phyloP scores from a whole-genome alignment of 2,797 vertebrate species.

The Arnoldichthys spilopterus region DNA sequence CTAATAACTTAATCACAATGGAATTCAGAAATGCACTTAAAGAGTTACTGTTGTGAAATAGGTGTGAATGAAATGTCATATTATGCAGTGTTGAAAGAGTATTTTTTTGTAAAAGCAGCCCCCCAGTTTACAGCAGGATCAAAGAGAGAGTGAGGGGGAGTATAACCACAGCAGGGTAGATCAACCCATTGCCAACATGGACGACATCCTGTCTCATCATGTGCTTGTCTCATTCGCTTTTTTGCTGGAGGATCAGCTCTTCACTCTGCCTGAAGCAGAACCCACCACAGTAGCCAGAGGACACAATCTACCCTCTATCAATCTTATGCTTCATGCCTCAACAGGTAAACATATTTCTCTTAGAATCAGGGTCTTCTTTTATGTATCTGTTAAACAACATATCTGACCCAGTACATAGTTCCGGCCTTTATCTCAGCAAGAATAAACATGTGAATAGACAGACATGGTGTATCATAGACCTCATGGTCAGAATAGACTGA shows the following conservation, averaged over 20 bases:
- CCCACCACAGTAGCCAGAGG: conserved; percentile 8
- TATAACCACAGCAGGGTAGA: conserved; percentile 78
- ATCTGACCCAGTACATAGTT: neutral
- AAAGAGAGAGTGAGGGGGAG: conserved; percentile 73
- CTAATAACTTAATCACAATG: neutral
- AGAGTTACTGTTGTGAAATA: conserved; percentile 5
- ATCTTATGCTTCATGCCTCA: neutral
- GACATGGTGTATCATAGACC: neutral
- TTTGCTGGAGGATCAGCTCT: conserved; percentile 47
- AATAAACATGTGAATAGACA: conserved; percentile 3
- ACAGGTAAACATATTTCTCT: conserved; percentile 44
- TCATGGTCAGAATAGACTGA: neutral
- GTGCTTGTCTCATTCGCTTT: conserved; percentile 30
- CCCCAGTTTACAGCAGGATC: conserved; percentile 73
- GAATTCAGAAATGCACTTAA: conserved; percentile 4
- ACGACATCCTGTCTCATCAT: conserved; percentile 79
- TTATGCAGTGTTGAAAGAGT: conserved; percentile 54
- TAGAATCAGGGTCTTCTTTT: conserved; percentile 1
- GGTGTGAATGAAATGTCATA: conserved; percentile 37
- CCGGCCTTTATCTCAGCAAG: neutral
- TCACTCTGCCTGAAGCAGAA: conserved; percentile 37
- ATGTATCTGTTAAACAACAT: neutral
- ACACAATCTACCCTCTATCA: neutral
- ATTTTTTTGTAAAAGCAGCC: conserved; percentile 69
- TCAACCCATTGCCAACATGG: conserved; percentile 69